Evolutionary conservation across 2,888 invertebrate genomes (phyloP).

Genomic region (Drosophila hamatofila): DNA sequence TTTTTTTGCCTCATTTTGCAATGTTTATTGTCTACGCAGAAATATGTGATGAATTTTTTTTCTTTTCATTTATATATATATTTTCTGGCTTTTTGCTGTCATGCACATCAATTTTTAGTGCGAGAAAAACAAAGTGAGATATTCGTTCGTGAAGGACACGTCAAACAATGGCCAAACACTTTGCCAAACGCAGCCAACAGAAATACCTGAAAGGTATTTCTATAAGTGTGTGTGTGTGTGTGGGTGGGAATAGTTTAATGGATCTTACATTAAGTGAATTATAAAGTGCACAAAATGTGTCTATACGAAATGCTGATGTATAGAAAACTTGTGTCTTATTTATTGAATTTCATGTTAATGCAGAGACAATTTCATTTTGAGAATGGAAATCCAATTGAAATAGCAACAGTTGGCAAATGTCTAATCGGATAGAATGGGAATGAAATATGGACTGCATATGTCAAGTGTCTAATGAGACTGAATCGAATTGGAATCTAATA

Average conservation of each 20-base stretch:
- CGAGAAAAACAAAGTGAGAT: constrained; percentile 53
- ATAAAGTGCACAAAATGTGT: background rate
- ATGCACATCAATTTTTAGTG: constrained; percentile 67
- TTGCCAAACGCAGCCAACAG: constrained; percentile 36
- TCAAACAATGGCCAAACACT: constrained; percentile 55
- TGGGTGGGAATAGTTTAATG: constrained; percentile 44
- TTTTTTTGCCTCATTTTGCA: constrained; percentile 51
- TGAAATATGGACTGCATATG: background rate
- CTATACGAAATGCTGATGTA: background rate
- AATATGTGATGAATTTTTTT: constrained; percentile 60
- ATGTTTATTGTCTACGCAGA: constrained; percentile 70
- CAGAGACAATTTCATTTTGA: background rate
- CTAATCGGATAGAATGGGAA: no score
- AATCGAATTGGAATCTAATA: background rate
- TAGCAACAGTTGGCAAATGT: background rate
- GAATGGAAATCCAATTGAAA: background rate
- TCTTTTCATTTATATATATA: constrained; percentile 23
- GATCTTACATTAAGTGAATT: constrained; percentile 1
- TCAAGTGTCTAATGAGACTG: background rate
- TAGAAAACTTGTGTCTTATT: background rate
- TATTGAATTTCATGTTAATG: background rate
- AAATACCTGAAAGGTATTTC: constrained; percentile 52
- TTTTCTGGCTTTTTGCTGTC: constrained; percentile 57
- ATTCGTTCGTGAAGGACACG: constrained; percentile 75
- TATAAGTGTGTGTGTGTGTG: constrained; percentile 27